These are phyloP conservation scores for Kradibia gibbosae DNA, from an alignment of 1,140 invertebrate species.

Conservation along the genomic window DNA sequence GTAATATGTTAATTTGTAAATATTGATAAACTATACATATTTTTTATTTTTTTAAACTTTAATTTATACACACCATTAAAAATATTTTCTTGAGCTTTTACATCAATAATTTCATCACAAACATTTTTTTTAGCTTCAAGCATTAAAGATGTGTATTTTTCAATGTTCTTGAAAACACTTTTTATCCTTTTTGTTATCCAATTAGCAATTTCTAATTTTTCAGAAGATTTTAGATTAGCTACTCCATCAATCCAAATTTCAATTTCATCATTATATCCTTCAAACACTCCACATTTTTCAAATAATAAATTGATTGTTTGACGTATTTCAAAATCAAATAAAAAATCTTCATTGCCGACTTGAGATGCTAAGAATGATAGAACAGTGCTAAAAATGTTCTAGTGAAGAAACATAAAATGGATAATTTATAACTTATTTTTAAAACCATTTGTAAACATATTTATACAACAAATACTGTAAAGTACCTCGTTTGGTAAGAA, in stretches of 20 bases:
- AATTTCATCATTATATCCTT: conserved; percentile 76
- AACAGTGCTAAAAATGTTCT: conserved; percentile 75
- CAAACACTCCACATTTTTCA: conserved; percentile 76
- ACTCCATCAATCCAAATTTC: conserved; percentile 78
- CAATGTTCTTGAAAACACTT: conserved; percentile 54
- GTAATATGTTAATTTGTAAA: background rate
- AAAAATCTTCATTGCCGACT: conserved; percentile 50
- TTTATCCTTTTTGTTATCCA: conserved; percentile 64
- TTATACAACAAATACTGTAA: conserved; percentile 16
- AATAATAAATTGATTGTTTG: conserved; percentile 73
- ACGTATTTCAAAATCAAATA: conserved; percentile 52
- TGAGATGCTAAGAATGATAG: conserved; percentile 74
- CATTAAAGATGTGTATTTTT: conserved; percentile 60
- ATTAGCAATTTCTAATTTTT: conserved; percentile 57
- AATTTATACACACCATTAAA: conserved; percentile 55
- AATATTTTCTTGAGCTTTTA: conserved; percentile 55
- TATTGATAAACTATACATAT: background rate
- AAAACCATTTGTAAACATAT: background rate
- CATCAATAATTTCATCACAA: conserved; percentile 48
- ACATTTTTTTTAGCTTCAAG: conserved; percentile 54
- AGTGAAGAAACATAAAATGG: conserved; percentile 34
- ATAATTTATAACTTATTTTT: background rate
- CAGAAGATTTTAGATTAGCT: conserved; percentile 56
- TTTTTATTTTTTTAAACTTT: background rate
- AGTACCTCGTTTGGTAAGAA: conserved; percentile 73